Evolutionary conservation across 1,140 invertebrate genomes (phyloP), one percentile per base, ranked within the genome.

Genomic region (Delia radicum): DNA sequence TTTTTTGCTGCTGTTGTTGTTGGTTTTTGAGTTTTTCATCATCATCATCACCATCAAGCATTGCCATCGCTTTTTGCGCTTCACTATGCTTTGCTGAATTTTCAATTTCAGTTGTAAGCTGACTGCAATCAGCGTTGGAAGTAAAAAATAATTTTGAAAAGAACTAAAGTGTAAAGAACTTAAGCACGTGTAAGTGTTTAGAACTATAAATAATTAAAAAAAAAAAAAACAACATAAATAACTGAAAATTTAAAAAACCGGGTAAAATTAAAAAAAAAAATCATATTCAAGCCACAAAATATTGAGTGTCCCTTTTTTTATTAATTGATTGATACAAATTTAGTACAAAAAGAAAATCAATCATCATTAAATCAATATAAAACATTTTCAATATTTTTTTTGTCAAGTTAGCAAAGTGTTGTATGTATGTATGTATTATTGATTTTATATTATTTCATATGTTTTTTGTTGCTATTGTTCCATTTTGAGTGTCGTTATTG

Each of bases 81-180:
- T 81, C 80, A 81, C 83, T 83, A 80, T 84, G 82, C 83, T 84
- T 81, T 83, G 83, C 83, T 84, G 83, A 84, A 84, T 84, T 84
- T 84, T 84, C 83, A 84, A 84, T 85, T 84, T 85, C 83, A 85
- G 83, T 85, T 85, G 83, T 85, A 83, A 85, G 83, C 83, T 83
- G 83, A 85, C 83, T 85, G 83, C 83, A 85, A 84, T 85, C 82
- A 84, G 83, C 83, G 81, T 80, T 85, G 83, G 83, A 83, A 77
- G 76, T 77, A 69, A 69, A 71, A 55, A 55, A 24, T 21, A 55
- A 55, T 21, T 8, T 21, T 55, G 4, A 55, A 55, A 55, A 55
- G n/a, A 55, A 55, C 18, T 21, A 55, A 55, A 55, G n/a, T 10
- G n/a, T 42, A 33, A 48, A 18, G 18, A 0, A 15, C 18, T 5